A percentile compares a stretch with the other conserved stretches of the same genome.
Evolutionary conservation across 2,888 invertebrate genomes (phyloP).

Genomic region (Tineola bisselliella): DNA sequence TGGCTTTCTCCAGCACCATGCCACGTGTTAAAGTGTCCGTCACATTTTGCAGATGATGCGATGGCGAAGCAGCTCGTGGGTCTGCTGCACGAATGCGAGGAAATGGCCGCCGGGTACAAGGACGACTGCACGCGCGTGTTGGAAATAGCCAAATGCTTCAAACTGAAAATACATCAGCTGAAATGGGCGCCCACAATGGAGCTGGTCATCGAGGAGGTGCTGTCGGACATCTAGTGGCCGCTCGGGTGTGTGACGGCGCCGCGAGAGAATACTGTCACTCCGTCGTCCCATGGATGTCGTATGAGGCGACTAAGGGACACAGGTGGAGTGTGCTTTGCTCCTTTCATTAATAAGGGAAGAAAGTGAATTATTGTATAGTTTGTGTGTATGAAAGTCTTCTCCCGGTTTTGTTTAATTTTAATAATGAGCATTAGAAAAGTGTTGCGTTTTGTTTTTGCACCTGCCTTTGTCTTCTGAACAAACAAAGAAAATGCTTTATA

Average conservation of each 20-base stretch:
- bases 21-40: not conserved
- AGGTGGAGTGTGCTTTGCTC: too few relatives aligned
- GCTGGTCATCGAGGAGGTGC: constrained; percentile 39
- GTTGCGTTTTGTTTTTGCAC: not conserved
- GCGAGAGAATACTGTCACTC: not conserved
- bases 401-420: not conserved
- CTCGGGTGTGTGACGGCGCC: not conserved
- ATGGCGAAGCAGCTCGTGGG: constrained; percentile 40
- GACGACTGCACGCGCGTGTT: constrained; percentile 37
- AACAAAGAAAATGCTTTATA: too few relatives aligned
- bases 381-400: constrained; percentile 1
- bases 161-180: constrained; percentile 43
- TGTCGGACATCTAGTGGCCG: constrained; percentile 28
- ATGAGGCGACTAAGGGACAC: not conserved
- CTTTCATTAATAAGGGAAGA: too few relatives aligned
- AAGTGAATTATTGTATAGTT: not conserved
- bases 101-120: constrained; percentile 15
- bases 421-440: not conserved
- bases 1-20: not conserved
- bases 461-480: not conserved
- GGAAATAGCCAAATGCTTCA: constrained; percentile 51
- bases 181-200: constrained; percentile 55
- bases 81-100: constrained; percentile 44
- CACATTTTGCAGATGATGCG: constrained; percentile 35
- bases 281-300: not conserved